Conservation (phyloP, 1,140 invertebrate species). For the Pogonognathellus flavescens region DNA sequence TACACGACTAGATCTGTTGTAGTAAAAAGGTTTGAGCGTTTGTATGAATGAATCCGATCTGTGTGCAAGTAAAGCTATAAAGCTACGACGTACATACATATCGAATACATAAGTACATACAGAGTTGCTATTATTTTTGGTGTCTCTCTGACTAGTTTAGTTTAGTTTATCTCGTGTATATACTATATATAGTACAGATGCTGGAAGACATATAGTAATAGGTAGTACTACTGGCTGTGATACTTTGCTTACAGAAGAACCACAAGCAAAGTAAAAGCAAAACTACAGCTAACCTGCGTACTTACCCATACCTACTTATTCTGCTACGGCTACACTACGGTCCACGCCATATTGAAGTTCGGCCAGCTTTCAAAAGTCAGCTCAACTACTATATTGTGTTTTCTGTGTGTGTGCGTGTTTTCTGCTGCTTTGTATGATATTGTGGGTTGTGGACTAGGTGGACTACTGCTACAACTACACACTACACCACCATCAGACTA, state of each 20-base stretch:
- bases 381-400: not conserved
- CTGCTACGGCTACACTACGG: not conserved
- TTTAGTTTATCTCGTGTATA: too few relatives aligned
- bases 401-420: slow-evolving; percentile 27
- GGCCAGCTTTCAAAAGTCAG: slow-evolving; percentile 34
- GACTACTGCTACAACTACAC: too few relatives aligned
- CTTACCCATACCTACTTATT: too few relatives aligned
- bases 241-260: not conserved
- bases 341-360: slow-evolving; percentile 41
- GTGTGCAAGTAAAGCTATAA: too few relatives aligned
- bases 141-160: too few relatives aligned
- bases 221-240: not conserved
- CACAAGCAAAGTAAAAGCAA: not conserved
- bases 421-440: slow-evolving; percentile 6
- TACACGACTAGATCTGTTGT: too few relatives aligned
- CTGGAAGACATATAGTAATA: not conserved
- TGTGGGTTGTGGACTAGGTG: not conserved
- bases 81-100: too few relatives aligned
- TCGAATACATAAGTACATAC: too few relatives aligned
- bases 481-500: too few relatives aligned
- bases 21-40: too few relatives aligned
- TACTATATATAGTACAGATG: not conserved
- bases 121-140: too few relatives aligned
- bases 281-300: not conserved
- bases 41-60: too few relatives aligned